Evolutionary conservation across 2,797 vertebrate genomes (phyloP), one percentile per base, ranked within the genome.

Genomic region (Labeo calbasu): DNA sequence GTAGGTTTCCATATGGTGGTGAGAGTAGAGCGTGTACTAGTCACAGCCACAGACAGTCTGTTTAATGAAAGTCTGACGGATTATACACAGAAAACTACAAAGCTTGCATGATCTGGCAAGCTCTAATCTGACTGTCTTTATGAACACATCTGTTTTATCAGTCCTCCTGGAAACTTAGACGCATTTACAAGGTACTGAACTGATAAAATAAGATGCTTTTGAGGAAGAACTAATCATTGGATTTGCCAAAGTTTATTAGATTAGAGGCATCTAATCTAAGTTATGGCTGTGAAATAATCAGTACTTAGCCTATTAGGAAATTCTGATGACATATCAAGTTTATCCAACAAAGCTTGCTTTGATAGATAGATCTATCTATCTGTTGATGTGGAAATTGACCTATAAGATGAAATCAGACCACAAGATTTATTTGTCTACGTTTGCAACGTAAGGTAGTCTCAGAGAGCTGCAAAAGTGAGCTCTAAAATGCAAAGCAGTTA

Each of bases 71-170:
- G 36, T 46, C 13, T 77, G n/a, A 81, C 36, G 50, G 19, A 81
- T 12, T 43, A 12, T 14, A 43, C 66, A 81, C 10, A 15, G 21
- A 81, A 81, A 65, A 66, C 21, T 53, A 15, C 5, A 32, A 17
- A 65, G 53, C 8, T n/a, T 40, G 25, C 50, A 55, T 69, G 28
- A 43, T 23, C 28, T 79, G n/a, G 28, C 40, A 82, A 75, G 7
- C 78, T 69, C 7, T 69, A 48, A 48, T 77, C 63, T 83, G 73
- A 51, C n/a, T 76, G 48, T 21, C 46, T 83, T 76, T 28, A 68
- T 55, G 46, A 36, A 40, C 53, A 9, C 13, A 15, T 55, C 17
- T 43, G 43, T 81, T 81, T 70, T 57, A 70, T 80, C 65, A 63
- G 61, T 78, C 10, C 77, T 2, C 46, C 40, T 63, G 57, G 15